Conservation (phyloP, 2,797 vertebrate species). For the Hipposideros larvatus region DNA sequence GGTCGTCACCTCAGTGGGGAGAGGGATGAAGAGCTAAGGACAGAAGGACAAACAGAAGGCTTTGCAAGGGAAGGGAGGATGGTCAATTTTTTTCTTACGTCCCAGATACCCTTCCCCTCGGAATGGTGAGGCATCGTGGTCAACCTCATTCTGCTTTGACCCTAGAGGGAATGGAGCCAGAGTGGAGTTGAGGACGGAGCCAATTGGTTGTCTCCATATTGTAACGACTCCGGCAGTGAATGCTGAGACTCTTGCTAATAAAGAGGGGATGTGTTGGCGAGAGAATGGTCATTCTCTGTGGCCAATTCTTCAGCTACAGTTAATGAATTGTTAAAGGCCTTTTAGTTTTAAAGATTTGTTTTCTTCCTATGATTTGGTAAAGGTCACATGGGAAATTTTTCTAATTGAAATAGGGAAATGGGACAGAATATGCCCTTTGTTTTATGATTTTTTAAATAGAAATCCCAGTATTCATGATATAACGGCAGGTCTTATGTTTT, state of each 20-base stretch:
- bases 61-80: not conserved
- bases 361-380: not conserved
- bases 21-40: not conserved
- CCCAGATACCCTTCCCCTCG: not conserved
- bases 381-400: not conserved
- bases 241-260: not conserved
- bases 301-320: not conserved
- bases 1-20: not conserved
- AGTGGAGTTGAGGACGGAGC: not conserved
- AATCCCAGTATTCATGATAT: not conserved
- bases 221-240: not conserved
- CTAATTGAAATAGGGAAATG: not conserved
- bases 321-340: not conserved
- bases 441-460: slow-evolving; percentile 30
- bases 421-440: not conserved
- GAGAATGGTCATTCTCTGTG: not conserved
- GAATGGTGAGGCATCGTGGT: fast-evolving
- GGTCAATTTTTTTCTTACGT: not conserved
- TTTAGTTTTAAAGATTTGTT: not conserved
- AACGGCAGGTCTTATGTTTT: not conserved
- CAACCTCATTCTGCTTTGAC: not conserved
- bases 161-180: not conserved
- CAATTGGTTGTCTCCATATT: too few species aligned
- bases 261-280: not conserved
- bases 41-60: not conserved